Percentiles rank a stretch among this genome's conserved stretches.
These are phyloP conservation scores for Diploscapter pachys DNA, from an alignment of 1,140 invertebrate species.

Conservation along the genomic window DNA sequence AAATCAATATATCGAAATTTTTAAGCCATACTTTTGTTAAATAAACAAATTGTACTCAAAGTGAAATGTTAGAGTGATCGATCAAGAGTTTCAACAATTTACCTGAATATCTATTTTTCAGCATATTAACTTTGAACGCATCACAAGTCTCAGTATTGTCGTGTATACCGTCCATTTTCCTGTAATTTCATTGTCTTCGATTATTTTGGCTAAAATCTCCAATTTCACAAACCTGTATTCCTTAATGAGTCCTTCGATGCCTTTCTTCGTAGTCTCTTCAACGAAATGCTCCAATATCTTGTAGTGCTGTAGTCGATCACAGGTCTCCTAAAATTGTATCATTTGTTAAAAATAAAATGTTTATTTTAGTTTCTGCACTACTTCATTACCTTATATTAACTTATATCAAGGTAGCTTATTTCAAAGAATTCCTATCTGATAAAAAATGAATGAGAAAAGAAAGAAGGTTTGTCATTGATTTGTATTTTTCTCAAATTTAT, in stretches of 20 bases:
- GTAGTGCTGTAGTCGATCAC: background rate
- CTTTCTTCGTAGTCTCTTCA: constrained; percentile 1
- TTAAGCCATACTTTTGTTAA: too few relatives aligned
- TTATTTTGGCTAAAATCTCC: background rate
- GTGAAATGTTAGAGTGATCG: too few relatives aligned
- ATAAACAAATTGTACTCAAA: too few relatives aligned
- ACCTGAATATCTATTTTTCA: constrained; percentile 30
- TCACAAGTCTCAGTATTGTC: constrained; percentile 14
- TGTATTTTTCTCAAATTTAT: background rate
- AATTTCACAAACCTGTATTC: constrained; percentile 2
- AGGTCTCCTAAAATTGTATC: constrained; percentile 1
- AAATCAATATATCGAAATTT: too few relatives aligned
- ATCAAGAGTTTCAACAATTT: background rate
- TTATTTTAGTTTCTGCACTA: background rate
- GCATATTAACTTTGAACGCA: constrained; percentile 20
- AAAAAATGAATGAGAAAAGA: too few relatives aligned
- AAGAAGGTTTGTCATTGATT: background rate
- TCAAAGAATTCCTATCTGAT: too few relatives aligned
- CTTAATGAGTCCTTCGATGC: constrained; percentile 9
- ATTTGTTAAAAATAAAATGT: background rate
- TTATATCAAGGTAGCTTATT: too few relatives aligned
- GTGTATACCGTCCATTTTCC: constrained; percentile 21
- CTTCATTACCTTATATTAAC: too few relatives aligned
- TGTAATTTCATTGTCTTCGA: background rate
- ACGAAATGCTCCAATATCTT: constrained; percentile 6